Conservation (phyloP, 1,140 invertebrate genomes). For the Chironomus striatipennis region DNA sequence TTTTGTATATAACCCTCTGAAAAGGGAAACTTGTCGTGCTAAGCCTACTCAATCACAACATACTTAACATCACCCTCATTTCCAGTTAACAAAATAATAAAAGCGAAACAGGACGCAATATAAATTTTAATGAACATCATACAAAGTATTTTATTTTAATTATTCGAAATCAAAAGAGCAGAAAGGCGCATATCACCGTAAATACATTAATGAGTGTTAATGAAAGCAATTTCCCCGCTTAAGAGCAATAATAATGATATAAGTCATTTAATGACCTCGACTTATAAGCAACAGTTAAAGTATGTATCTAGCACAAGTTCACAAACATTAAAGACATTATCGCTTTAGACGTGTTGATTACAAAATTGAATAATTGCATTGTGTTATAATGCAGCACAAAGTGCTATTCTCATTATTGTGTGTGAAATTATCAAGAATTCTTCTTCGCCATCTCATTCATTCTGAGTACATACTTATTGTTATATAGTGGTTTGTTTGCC, state of each 20-base stretch:
- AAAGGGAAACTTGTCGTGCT: too few species aligned
- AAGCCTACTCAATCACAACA: too few species aligned
- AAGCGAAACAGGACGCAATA: background rate
- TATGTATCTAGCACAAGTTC: conserved; percentile 12
- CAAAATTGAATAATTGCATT: background rate
- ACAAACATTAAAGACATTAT: background rate
- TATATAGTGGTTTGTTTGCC: too few species aligned
- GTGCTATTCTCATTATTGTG: too few species aligned
- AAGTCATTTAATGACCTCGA: background rate
- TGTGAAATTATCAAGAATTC: too few species aligned
- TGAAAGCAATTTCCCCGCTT: conserved; percentile 7
- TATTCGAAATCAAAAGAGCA: background rate
- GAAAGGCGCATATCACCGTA: background rate
- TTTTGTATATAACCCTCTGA: too few species aligned
- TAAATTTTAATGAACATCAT: background rate
- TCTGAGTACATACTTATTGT: too few species aligned
- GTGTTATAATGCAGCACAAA: background rate
- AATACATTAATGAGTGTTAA: background rate
- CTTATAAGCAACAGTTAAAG: background rate
- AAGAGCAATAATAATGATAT: conserved; percentile 7
- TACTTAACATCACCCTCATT: too few species aligned
- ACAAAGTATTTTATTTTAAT: background rate
- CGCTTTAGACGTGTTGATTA: background rate
- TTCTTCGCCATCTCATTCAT: too few species aligned
- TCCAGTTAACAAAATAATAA: too few species aligned